Base-by-base conservation (phyloP, 2,888 invertebrate genomes). In the Psylliodes chrysocephalus region DNA sequence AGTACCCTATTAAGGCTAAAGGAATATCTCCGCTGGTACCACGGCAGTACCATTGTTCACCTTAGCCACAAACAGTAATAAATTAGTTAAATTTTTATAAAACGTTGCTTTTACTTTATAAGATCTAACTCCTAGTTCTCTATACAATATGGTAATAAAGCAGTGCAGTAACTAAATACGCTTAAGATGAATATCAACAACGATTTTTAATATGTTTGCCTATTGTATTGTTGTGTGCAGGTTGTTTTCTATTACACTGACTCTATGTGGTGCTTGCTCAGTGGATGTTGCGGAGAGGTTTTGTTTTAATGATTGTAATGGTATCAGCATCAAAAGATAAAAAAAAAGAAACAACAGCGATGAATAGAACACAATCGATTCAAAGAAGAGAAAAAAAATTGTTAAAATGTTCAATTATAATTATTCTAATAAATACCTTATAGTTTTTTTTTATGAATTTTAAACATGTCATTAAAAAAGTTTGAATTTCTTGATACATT, bases 71-170 rank as follows among this genome's bases (percentile, higher is more conserved):
- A 72, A 72, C 72, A 68, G 74, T 70, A 76, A 77, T 77, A 77
- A 77, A 77, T 77, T 76, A 75, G 75, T 73, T 67, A 68, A 64
- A 72, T 73, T 75, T 75, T 76, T 75, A 75, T 69, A 66, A 67
- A 69, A 70, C 55, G 65, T 60, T 53, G 66, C 67, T 67, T 71
- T 72, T 72, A 71, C 73, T 76, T 75, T 76, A 75, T 76, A 75
- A 75, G 73, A 75, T 71, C 64, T 67, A 68, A 67, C 69, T 60
- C 64, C 66, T 69, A 66, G 66, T 63, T 70, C 68, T 67, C 67
- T 70, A 75, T 72, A 74, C 74, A 75, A 75, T 75, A 75, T 75
- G 75, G 73, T 75, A 75, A 75, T 75, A 75, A 76, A 76, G 73
- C 75, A 73, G 72, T 65, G 63, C 68, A 63, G 63, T 68, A 63